A percentile compares a stretch with the other conserved stretches of the same genome.
Conservation (phyloP, 2,888 invertebrate genomes). For the Lepidochrysops patricia region DNA sequence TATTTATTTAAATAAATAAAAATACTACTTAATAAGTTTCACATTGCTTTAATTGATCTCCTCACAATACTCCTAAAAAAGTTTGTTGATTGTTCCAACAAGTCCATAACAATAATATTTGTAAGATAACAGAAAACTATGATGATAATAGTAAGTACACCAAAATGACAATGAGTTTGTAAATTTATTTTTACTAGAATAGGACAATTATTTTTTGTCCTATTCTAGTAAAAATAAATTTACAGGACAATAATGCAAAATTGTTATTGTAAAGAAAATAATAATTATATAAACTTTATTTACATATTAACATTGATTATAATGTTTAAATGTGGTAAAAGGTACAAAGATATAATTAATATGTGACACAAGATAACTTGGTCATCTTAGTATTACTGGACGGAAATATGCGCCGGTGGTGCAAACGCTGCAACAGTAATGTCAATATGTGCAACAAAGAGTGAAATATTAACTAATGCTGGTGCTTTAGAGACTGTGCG, state of each 20-base stretch:
- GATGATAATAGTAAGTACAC: not conserved
- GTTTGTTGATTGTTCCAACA: not conserved
- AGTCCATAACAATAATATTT: not conserved
- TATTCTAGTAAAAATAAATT: no score
- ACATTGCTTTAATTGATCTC: not conserved
- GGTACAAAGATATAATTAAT: not conserved
- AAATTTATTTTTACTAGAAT: no score
- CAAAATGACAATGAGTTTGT: slow-evolving; percentile 28
- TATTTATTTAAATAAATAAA: not conserved
- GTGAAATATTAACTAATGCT: not conserved
- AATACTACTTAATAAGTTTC: not conserved
- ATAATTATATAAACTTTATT: slow-evolving; percentile 21
- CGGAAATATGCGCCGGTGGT: not conserved
- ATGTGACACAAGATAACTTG: not conserved
- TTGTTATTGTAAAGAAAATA: no score
- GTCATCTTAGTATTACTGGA: not conserved
- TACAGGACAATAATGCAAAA: no score
- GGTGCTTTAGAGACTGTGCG: not conserved
- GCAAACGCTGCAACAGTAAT: not conserved
- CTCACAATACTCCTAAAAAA: not conserved
- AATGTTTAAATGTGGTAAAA: not conserved
- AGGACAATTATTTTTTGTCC: no score
- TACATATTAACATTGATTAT: slow-evolving; percentile 15
- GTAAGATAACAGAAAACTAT: no score
- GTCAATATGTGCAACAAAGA: not conserved